These are phyloP conservation scores for Corythoichthys haematopterus DNA, from an alignment of 2,113 vertebrate species.

Conservation along the genomic window DNA sequence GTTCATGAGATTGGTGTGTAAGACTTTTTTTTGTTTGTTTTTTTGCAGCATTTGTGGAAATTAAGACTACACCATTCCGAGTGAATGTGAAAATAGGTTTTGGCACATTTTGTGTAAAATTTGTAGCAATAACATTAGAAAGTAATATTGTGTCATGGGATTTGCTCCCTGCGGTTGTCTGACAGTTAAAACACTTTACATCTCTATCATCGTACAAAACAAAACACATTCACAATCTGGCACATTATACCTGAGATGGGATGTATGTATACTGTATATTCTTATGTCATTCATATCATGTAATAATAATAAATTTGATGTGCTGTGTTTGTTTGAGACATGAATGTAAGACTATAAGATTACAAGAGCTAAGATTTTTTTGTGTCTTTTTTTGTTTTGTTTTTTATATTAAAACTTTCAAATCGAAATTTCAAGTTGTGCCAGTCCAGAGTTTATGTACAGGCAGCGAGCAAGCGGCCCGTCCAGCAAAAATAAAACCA, in stretches of 20 bases:
- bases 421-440: conserved; percentile 88
- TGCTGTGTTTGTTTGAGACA: conserved; percentile 60
- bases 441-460: conserved; percentile 83
- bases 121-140: conserved; percentile 44
- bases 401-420: conserved; percentile 75
- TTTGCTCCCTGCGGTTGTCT: conserved; percentile 55
- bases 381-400: background rate
- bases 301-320: background rate
- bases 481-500: conserved; percentile 56
- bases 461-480: conserved; percentile 75
- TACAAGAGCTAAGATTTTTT: conserved; percentile 83
- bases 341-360: conserved; percentile 84
- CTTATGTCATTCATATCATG: background rate
- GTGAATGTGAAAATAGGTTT: conserved; percentile 73
- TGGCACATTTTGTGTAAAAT: conserved; percentile 84
- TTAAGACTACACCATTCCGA: conserved; percentile 67
- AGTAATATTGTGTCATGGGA: conserved; percentile 44
- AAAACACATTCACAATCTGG: conserved; percentile 98
- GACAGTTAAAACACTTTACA: conserved; percentile 71
- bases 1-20: conserved; percentile 56
- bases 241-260: conserved; percentile 99
- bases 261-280: conserved; percentile 57
- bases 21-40: conserved; percentile 57
- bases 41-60: conserved; percentile 71
- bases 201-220: conserved; percentile 70